Conservation (phyloP, 2,113 vertebrate species). For the Dasyurus viverrinus region DNA sequence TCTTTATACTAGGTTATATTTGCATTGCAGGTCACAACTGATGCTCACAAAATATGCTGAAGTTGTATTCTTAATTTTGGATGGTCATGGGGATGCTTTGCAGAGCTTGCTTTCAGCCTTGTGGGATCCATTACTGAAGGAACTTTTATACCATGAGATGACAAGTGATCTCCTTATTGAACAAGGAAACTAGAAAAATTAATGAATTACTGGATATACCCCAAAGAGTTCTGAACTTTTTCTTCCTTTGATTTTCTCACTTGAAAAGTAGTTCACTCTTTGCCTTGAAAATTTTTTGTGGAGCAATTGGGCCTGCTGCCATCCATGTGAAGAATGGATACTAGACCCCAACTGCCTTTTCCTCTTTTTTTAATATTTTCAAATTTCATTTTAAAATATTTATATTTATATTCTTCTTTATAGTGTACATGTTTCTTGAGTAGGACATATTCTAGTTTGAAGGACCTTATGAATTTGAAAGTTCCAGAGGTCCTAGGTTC, state of each 20-base stretch:
- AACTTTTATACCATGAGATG: neutral
- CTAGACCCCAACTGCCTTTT: neutral
- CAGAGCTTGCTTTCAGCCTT: neutral
- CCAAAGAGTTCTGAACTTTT: neutral
- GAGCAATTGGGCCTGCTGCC: neutral
- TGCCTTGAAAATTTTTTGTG: too few species aligned
- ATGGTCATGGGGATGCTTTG: neutral
- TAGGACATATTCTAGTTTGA: neutral
- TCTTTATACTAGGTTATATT: neutral
- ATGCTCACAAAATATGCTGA: neutral
- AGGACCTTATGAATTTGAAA: neutral
- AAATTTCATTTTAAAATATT: too few species aligned
- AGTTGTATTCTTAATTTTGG: neutral
- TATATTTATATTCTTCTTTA: too few species aligned
- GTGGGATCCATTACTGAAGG: neutral
- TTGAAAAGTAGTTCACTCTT: neutral
- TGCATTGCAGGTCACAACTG: neutral
- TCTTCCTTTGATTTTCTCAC: neutral
- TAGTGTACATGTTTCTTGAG: neutral
- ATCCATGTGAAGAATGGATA: neutral
- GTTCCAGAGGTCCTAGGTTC: neutral
- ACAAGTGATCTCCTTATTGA: neutral
- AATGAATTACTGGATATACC: neutral
- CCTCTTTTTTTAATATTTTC: neutral
- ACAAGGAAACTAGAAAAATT: neutral